Base-by-base conservation (phyloP, 2,888 invertebrate genomes). In the Protophormia terraenovae region DNA sequence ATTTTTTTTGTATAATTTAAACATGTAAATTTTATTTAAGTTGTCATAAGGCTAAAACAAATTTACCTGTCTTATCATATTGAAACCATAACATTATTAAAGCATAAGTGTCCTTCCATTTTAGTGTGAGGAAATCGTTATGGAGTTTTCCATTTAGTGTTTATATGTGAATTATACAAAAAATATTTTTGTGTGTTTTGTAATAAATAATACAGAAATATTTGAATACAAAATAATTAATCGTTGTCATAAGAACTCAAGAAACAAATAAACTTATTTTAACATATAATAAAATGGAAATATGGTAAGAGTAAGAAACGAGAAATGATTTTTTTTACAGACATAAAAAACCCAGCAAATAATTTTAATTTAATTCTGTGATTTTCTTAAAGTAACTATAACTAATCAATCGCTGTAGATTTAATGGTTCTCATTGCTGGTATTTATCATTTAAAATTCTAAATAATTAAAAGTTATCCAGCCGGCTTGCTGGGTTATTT, bases 221-320 rank as follows among this genome's bases (percentile, higher is more conserved):
- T 45, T 60, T 73, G 5, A 47, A 29, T 14, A 47, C 16, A 76
- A 66, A 38, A 29, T 76, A 76, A 76, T 76, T 55, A 76, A 76
- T 76, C 29, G 64, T 55, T 66, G 55, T 66, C 76, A 58, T n/a
- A 27, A 32, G 10, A 12, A 29, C 24, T 16, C 12, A 45, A 71
- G 10, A 6, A 41, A 50, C 16, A 27, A 14, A 55, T 5, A 53
- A 24, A n/a, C n/a, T n/a, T n/a, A n/a, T n/a, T n/a, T 14, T 8
- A 47, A 19, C 7, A 47, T 19, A 47, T 19, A 47, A 8, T 35
- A 14, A 55, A 55, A 27, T 27, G 4, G 0, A 55, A 55, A 55
- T 2, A 47, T 47, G 16, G 2, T 14, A 53, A 53, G 6, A 41
- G 4, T 19, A 47, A 7, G 47, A 16, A 47, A 47, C 8, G 53